Evolutionary conservation across 2,888 invertebrate species (phyloP).

Genomic region (Odontothrips loti): DNA sequence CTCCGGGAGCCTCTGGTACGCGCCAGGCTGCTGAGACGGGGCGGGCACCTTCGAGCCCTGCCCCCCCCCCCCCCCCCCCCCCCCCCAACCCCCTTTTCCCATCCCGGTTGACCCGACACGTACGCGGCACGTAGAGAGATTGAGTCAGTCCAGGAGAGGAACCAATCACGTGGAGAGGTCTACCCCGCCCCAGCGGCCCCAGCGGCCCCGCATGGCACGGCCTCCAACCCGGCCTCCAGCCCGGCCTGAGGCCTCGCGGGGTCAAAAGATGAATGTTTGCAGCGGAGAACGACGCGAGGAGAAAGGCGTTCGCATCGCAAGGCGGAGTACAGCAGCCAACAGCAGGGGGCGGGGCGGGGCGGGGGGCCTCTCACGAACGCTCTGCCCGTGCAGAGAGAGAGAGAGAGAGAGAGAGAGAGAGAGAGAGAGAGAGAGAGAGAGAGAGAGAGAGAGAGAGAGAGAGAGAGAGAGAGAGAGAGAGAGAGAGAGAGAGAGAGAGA

Average conservation of each 20-base stretch:
- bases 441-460: constrained; percentile 32
- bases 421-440: constrained; percentile 30
- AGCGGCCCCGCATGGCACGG: no score
- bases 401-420: constrained; percentile 31
- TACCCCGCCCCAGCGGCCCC: no score
- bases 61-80: background rate
- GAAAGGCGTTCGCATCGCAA: background rate
- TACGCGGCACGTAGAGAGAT: constrained; percentile 39
- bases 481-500: constrained; percentile 24
- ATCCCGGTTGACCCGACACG: constrained; percentile 33
- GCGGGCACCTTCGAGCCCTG: background rate
- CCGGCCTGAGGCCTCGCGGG: constrained; percentile 27
- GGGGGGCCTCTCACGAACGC: no score
- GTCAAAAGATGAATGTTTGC: constrained; percentile 34
- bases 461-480: constrained; percentile 30
- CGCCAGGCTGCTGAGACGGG: no score
- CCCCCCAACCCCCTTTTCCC: background rate
- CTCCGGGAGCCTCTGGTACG: no score
- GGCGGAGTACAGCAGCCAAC: background rate
- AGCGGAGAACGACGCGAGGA: constrained; percentile 27
- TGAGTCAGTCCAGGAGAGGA: constrained; percentile 37
- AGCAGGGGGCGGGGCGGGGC: background rate
- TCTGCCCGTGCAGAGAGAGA: no score
- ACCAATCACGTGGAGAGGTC: constrained; percentile 39
- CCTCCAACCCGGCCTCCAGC: constrained; percentile 32